Evolutionary conservation across 2,797 vertebrate genomes (phyloP), one percentile per base, ranked within the genome.

Genomic region (Protonibea diacanthus): DNA sequence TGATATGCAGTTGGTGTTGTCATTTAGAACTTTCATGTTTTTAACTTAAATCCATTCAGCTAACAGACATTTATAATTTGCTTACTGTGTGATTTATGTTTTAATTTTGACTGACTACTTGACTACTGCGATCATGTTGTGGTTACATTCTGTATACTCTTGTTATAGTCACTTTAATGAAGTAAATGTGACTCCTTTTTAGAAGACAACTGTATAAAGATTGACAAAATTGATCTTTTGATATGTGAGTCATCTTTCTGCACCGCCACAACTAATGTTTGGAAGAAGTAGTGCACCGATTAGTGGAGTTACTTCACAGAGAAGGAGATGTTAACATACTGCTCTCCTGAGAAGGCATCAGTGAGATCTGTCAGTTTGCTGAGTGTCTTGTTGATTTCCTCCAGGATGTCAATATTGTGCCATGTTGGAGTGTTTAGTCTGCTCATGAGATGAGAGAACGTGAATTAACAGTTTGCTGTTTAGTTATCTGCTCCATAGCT

Each of bases 371-470:
- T 67, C 52, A 12, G 27, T 56, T 38, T 65, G 17, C 27, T 18
- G 20, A 25, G 57, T 21, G 33, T 42, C 40, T 66, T 80, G 67
- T 49, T 67, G 58, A 72, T 59, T 64, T 64, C 52, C 47, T 74
- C 23, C 33, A 49, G 55, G 48, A 55, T 53, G 67, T 72, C 45
- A 44, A 60, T 74, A 64, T 51, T 0, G 11, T 42, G 47, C 55
- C 47, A 21, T 60, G 53, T 59, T 47, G 27, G 17, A 52, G 33
- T 47, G 25, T 48, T n/a, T 49, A 40, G 53, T 72, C 38, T 44
- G 25, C 52, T 18, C 45, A 71, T 82, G 60, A 77, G n/a, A 71
- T 38, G 38, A 48, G 59, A 38, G 15, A 61, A 74, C 64, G 68
- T 57, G 14, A 74, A 71, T 64, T 59, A 76, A 8, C 69, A 59